A percentile compares a stretch with the other conserved stretches of the same genome.
These are phyloP conservation scores for Micropterix aruncella DNA, from an alignment of 2,888 invertebrate species.

Conservation along the genomic window DNA sequence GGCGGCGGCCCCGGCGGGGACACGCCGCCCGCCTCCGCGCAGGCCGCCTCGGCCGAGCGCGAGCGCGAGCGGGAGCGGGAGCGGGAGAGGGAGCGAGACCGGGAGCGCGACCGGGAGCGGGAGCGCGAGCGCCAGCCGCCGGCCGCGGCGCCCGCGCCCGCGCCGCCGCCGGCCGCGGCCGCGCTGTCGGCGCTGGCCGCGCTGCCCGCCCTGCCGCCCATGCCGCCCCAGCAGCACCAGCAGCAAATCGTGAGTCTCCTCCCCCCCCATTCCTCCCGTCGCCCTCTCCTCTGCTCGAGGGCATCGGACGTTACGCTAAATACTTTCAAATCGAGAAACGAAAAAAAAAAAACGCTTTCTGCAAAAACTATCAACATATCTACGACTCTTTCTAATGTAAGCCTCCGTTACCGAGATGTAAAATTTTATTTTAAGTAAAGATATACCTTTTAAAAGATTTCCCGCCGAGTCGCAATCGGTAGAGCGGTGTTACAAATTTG, in stretches of 20 bases:
- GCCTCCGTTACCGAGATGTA: no score
- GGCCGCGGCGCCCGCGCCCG: neutral
- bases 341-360: no score
- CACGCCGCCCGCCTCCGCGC: constrained; percentile 57
- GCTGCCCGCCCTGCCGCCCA: neutral
- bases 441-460: no score
- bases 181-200: neutral
- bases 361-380: no score
- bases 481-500: no score
- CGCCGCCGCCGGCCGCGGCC: neutral
- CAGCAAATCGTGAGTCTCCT: neutral
- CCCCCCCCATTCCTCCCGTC: no score
- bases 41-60: constrained; percentile 36
- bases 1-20: constrained; percentile 60
- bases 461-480: no score
- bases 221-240: neutral
- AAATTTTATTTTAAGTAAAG: no score
- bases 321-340: no score
- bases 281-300: no score
- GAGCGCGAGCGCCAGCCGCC: constrained; percentile 25
- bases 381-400: no score
- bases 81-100: constrained; percentile 20
- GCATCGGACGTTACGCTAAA: no score
- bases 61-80: constrained; percentile 30
- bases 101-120: constrained; percentile 19